phyloP scores from a whole-genome alignment of 2,888 invertebrate genomes.

The Folsomia manolachei region DNA sequence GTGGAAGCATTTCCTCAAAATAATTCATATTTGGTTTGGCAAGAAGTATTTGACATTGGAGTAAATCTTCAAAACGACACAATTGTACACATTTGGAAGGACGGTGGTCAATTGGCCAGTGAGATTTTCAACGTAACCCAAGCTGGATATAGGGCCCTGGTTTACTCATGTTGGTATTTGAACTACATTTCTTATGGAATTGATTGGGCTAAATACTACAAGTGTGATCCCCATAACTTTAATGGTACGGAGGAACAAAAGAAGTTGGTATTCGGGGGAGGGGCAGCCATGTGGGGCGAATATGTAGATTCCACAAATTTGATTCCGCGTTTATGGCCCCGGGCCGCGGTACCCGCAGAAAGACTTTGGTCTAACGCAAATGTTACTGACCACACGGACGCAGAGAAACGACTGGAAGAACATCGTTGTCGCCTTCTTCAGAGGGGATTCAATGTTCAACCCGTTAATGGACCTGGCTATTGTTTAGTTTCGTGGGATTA shows the following conservation, averaged over 20 bases:
- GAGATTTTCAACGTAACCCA: slow-evolving; percentile 3
- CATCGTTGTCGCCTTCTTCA: slow-evolving; percentile 69
- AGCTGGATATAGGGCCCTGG: slow-evolving; percentile 65
- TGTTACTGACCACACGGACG: slow-evolving; percentile 54
- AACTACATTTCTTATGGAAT: slow-evolving; percentile 59
- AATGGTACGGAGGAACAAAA: slow-evolving; percentile 56
- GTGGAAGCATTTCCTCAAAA: slow-evolving; percentile 55
- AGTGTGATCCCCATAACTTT: slow-evolving; percentile 67
- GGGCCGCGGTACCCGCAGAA: slow-evolving; percentile 82
- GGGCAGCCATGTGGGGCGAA: slow-evolving; percentile 91
- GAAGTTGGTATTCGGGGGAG: slow-evolving; percentile 75
- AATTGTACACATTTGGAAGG: slow-evolving; percentile 79
- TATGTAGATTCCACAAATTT: slow-evolving; percentile 69
- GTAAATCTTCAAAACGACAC: slow-evolving; percentile 61
- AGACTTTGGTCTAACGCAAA: slow-evolving; percentile 68
- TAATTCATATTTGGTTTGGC: slow-evolving; percentile 68
- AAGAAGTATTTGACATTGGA: slow-evolving; percentile 81
- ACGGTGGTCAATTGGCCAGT: slow-evolving; percentile 49
- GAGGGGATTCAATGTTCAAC: slow-evolving; percentile 67
- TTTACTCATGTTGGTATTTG: slow-evolving; percentile 85
- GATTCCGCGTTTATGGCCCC: slow-evolving; percentile 70
- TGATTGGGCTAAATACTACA: slow-evolving; percentile 69
- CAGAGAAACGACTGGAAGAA: slow-evolving; percentile 66
- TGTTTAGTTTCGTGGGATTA: slow-evolving; percentile 54
- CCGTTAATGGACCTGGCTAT: slow-evolving; percentile 67